Percentiles rank a stretch among this genome's conserved stretches.
Evolutionary conservation across 2,797 vertebrate species (phyloP).

Genomic region (Gallinago stenura): DNA sequence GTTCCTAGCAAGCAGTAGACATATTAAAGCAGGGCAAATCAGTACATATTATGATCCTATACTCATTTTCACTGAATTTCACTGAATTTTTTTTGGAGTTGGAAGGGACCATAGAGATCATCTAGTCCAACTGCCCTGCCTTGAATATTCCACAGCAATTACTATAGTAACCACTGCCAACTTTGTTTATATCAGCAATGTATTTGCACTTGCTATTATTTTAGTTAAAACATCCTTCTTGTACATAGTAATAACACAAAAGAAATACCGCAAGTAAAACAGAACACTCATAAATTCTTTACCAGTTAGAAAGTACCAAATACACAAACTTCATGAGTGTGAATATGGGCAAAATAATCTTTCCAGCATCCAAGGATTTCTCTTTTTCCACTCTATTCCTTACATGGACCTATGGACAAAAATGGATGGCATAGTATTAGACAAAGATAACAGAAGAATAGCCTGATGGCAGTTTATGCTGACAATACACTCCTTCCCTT

Average conservation of each 20-base stretch:
- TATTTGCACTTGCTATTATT: background rate
- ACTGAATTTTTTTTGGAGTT: too few relatives aligned
- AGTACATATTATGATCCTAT: background rate
- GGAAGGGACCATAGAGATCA: too few relatives aligned
- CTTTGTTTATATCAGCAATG: background rate
- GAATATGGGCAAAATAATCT: background rate
- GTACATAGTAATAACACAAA: background rate
- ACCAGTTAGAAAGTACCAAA: background rate
- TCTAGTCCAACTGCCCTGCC: too few relatives aligned
- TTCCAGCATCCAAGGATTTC: background rate
- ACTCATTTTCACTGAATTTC: background rate
- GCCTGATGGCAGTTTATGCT: background rate
- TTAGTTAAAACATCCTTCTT: background rate
- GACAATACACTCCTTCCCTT: background rate
- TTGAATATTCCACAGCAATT: background rate
- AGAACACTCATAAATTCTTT: background rate
- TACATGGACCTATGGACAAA: background rate
- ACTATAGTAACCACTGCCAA: background rate
- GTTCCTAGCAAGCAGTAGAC: background rate
- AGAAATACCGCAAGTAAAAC: background rate
- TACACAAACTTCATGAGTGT: background rate
- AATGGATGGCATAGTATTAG: background rate
- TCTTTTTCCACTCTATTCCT: background rate
- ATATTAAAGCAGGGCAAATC: background rate
- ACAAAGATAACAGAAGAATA: slow-evolving; percentile 4